Conservation (phyloP, 2,888 invertebrate species). For the Vesta saturnalis region DNA sequence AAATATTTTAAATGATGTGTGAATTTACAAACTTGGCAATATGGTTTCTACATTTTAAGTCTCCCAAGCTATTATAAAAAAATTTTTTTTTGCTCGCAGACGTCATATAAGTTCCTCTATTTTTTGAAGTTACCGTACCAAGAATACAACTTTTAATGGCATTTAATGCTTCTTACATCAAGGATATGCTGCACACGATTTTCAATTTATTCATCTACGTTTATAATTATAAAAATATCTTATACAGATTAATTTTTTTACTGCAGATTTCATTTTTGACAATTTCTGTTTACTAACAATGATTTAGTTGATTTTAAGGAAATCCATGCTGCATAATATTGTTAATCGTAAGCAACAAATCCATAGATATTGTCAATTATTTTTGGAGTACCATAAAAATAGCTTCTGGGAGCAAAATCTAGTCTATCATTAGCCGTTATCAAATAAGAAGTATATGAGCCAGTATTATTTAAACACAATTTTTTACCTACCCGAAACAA, state of each 20-base stretch:
- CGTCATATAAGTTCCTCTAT: constrained; percentile 34
- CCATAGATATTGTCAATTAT: constrained; percentile 26
- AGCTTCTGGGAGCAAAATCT: constrained; percentile 58
- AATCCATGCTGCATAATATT: too few relatives aligned
- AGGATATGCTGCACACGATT: constrained; percentile 1
- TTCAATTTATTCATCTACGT: neutral
- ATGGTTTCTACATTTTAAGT: constrained; percentile 52
- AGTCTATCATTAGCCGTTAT: constrained; percentile 58
- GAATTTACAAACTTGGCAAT: constrained; percentile 60
- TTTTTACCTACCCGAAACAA: constrained; percentile 38
- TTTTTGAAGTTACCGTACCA: constrained; percentile 37
- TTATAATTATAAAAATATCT: neutral
- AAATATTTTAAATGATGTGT: constrained; percentile 60
- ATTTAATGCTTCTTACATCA: neutral
- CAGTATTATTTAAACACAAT: constrained; percentile 56
- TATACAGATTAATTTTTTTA: neutral
- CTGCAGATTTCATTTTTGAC: neutral
- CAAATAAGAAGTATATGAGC: constrained; percentile 57
- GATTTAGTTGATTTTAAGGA: neutral
- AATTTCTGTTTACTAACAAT: neutral
- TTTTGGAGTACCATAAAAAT: constrained; percentile 18
- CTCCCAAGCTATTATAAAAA: constrained; percentile 34
- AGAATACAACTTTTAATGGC: neutral
- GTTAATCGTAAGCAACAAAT: constrained; percentile 6
- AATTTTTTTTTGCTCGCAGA: constrained; percentile 25